Evolutionary conservation across 2,113 vertebrate species (phyloP), one percentile per base, ranked within the genome.

Genomic region (Rhagologus leucostigma): DNA sequence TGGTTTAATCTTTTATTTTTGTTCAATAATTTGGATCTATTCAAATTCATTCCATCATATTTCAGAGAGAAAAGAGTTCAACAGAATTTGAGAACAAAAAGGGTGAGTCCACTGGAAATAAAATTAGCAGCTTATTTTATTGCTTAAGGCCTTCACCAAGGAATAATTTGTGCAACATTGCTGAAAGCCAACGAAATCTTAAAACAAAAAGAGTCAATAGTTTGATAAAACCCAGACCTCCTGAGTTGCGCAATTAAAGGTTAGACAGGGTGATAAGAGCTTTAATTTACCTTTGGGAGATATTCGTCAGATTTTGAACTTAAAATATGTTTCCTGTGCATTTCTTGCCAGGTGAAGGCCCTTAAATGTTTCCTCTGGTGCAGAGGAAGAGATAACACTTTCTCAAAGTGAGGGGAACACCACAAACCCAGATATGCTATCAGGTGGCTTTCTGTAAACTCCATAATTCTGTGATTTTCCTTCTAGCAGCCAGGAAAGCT

Each of bases 251-350:
- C 87, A 95, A 90, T 95, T 95, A 96, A 93, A 90, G 52, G 85
- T 95, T 95, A 95, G 76, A 63, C 75, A 81, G 93, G 68, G 90
- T 95, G 93, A 93, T 92, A 95, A 94, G 93, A 84, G 57, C 44
- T 96, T 90, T 96, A 93, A 91, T 96, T 96, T 93, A 84, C 95
- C 80, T 88, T 89, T 89, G 85, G 64, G 90, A 92, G 20, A 68
- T 90, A 94, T 80, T 90, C 0, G 84, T 94, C 93, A 93, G 68
- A 89, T 90, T 90, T 88, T 90, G 88, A 84, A 75, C 16, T 89
- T 92, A 90, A 95, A 96, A 90, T 93, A 86, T 69, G 44, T 71
- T 96, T 96, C 92, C 93, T 95, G 79, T 16, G 16, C 47, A 29
- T 74, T 96, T 91, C 63, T 96, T 96, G 67, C 78, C 71, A 79